Percentiles rank a stretch among this genome's conserved stretches.
Evolutionary conservation across 2,888 invertebrate species (phyloP).

Genomic region (Synanthedon formicaeformis): DNA sequence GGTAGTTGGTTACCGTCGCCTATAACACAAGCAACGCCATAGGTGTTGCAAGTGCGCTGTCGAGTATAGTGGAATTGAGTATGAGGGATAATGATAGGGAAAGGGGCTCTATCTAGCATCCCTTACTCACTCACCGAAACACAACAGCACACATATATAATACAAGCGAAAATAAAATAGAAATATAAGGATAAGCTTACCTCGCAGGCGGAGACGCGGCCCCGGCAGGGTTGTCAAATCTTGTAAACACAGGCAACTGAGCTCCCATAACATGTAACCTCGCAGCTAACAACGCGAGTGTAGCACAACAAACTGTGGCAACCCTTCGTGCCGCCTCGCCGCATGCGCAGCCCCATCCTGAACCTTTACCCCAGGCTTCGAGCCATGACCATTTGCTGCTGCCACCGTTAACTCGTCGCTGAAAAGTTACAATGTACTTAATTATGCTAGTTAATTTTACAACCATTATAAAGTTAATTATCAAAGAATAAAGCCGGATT

Average conservation of each 20-base stretch:
- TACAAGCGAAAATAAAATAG: too few relatives aligned
- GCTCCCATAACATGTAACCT: constrained; percentile 96
- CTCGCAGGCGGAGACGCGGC: constrained; percentile 81
- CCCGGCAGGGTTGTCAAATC: constrained; percentile 98
- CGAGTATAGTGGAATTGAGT: too few relatives aligned
- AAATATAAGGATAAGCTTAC: constrained; percentile 16
- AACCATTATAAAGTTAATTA: too few relatives aligned
- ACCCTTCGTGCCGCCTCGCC: constrained; percentile 82
- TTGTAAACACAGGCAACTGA: constrained; percentile 94
- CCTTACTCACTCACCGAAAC: too few relatives aligned
- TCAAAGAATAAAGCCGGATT: too few relatives aligned
- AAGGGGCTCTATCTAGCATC: too few relatives aligned
- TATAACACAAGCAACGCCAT: too few relatives aligned
- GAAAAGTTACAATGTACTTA: constrained; percentile 3
- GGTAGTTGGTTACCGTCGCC: too few relatives aligned
- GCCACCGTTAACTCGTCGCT: constrained; percentile 43
- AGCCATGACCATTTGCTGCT: constrained; percentile 51
- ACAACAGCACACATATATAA: too few relatives aligned
- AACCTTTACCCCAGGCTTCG: constrained; percentile 59
- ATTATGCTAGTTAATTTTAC: background rate
- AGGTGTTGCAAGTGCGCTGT: too few relatives aligned
- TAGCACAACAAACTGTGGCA: constrained; percentile 82
- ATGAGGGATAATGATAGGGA: too few relatives aligned
- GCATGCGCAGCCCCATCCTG: constrained; percentile 55
- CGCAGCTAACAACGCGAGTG: constrained; percentile 82